Conservation (phyloP, 1,140 invertebrate genomes). For the Zaprionus taronus region DNA sequence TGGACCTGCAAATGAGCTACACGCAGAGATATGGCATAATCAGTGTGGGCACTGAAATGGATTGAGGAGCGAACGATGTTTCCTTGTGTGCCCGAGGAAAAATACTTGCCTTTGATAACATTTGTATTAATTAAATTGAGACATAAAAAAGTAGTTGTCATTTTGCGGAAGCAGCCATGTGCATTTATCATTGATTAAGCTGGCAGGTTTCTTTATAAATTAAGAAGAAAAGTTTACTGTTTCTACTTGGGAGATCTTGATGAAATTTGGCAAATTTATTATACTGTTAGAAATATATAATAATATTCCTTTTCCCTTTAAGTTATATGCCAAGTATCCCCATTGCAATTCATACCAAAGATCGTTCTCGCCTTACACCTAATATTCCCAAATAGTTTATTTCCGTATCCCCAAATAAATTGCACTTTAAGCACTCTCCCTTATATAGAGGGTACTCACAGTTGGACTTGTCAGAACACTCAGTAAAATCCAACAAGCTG, state of each 20-base stretch:
- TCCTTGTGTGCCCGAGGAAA: background rate
- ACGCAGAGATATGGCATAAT: slow-evolving; percentile 13
- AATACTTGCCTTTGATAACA: background rate
- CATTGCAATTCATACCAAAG: background rate
- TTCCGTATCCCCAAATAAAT: background rate
- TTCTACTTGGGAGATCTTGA: background rate
- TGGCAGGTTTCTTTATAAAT: background rate
- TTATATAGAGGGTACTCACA: slow-evolving; percentile 10
- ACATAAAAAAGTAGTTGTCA: background rate
- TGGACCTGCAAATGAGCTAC: slow-evolving; percentile 33
- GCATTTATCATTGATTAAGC: background rate
- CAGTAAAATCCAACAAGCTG: slow-evolving; percentile 26
- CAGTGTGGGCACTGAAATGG: background rate
- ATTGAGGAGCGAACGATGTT: background rate
- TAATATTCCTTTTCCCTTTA: background rate
- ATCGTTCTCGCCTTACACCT: background rate
- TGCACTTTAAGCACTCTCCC: slow-evolving; percentile 2
- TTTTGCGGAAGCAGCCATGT: background rate
- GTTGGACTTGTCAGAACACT: slow-evolving; percentile 16
- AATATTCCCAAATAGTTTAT: background rate
- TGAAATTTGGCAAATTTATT: background rate
- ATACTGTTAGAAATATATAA: background rate
- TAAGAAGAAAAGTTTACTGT: background rate
- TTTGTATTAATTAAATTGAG: slow-evolving; percentile 12
- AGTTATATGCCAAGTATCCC: too few species aligned